These are phyloP conservation scores for Malurus splendens DNA, from an alignment of 2,797 vertebrate species.

Conservation along the genomic window DNA sequence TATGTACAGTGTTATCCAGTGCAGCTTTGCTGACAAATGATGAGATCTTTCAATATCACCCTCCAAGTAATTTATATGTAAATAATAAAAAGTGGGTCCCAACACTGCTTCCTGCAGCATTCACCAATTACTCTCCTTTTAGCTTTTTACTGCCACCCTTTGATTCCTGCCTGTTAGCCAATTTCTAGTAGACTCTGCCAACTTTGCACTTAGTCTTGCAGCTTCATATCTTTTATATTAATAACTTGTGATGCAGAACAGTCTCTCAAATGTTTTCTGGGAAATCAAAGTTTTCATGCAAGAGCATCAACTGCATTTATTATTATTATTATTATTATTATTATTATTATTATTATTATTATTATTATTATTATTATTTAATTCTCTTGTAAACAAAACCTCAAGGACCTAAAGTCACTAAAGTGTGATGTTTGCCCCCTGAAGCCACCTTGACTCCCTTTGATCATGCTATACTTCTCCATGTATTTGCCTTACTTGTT, in stretches of 20 bases:
- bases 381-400: background rate
- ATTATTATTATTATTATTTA: background rate
- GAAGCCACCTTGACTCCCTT: background rate
- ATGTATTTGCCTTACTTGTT: background rate
- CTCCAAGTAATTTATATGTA: conserved; percentile 69
- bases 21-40: conserved; percentile 37
- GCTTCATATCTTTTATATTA: conserved; percentile 51
- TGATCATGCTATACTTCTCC: background rate
- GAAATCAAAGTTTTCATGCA: conserved; percentile 21
- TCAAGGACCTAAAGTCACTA: background rate
- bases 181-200: conserved; percentile 66
- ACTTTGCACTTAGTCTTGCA: conserved; percentile 61
- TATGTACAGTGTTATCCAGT: background rate
- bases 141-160: conserved; percentile 64
- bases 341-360: too few relatives aligned
- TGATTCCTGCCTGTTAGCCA: conserved; percentile 68
- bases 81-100: conserved; percentile 66
- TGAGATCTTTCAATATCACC: conserved; percentile 49
- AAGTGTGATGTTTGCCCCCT: background rate
- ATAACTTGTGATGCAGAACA: conserved; percentile 56
- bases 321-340: too few relatives aligned
- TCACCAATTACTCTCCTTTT: conserved; percentile 69
- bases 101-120: conserved; percentile 43
- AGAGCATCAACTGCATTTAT: background rate
- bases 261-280: conserved; percentile 38